A percentile compares a stretch with the other conserved stretches of the same genome.
These are phyloP conservation scores for Paedocypris sp. DNA, from an alignment of 2,113 vertebrate genomes.

Conservation along the genomic window DNA sequence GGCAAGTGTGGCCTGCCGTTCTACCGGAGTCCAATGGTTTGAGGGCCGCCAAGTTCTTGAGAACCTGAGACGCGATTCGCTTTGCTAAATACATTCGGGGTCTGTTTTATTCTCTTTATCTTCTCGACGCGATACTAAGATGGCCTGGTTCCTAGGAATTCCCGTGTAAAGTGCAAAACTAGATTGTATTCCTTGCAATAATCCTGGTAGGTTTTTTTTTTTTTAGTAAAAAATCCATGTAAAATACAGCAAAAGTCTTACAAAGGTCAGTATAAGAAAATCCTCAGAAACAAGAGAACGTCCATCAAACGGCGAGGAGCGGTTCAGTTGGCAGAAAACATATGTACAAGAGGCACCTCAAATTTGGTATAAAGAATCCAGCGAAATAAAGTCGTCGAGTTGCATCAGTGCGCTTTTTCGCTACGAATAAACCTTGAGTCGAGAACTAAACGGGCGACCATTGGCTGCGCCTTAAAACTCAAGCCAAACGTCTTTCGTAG, in stretches of 20 bases:
- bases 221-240: constrained; percentile 62
- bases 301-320: constrained; percentile 51
- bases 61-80: constrained; percentile 46
- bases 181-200: constrained; percentile 68
- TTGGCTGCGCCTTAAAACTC: neutral
- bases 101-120: constrained; percentile 8
- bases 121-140: neutral
- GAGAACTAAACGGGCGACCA: constrained; percentile 4
- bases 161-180: constrained; percentile 66
- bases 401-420: constrained; percentile 34
- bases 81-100: constrained; percentile 53
- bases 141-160: constrained; percentile 54
- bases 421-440: constrained; percentile 21
- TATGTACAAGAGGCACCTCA: constrained; percentile 67
- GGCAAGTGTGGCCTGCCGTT: constrained; percentile 11
- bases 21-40: constrained; percentile 17
- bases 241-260: constrained; percentile 58
- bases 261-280: constrained; percentile 56
- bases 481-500: constrained; percentile 43
- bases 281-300: constrained; percentile 54
- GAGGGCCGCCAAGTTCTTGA: constrained; percentile 42
- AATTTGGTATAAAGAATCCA: constrained; percentile 63
- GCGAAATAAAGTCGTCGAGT: constrained; percentile 40
- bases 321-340: constrained; percentile 49
- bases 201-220: constrained; percentile 57